phyloP scores from a whole-genome alignment of 2,113 vertebrate species.

The Gadus chalcogrammus region DNA sequence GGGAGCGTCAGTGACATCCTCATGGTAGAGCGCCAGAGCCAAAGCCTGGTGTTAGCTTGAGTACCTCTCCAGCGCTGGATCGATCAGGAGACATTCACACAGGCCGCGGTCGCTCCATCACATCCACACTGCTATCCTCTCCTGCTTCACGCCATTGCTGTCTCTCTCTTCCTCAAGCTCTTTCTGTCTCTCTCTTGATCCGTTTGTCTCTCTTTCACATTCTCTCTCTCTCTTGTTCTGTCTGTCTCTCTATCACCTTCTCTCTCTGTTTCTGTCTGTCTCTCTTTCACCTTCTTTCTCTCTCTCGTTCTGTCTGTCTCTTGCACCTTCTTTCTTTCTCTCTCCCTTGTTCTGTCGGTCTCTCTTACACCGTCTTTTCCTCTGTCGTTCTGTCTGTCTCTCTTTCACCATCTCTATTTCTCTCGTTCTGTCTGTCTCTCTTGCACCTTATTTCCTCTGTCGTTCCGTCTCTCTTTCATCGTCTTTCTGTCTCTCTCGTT shows the following conservation, averaged over 20 bases:
- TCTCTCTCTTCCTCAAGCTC: not conserved
- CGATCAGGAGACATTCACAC: slow-evolving; percentile 53
- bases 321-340: not conserved
- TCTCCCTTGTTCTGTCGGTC: no score
- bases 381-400: no score
- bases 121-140: slow-evolving; percentile 27
- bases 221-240: no score
- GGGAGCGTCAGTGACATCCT: slow-evolving; percentile 11
- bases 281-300: not conserved
- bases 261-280: no score
- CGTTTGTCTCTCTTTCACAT: no score
- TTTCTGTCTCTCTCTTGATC: not conserved
- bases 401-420: no score
- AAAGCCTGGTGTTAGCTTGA: slow-evolving; percentile 50
- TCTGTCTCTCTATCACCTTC: no score
- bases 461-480: not conserved
- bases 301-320: no score
- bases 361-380: no score
- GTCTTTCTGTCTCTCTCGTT: no score
- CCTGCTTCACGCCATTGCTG: not conserved
- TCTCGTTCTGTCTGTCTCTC: no score
- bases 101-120: slow-evolving; percentile 48
- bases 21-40: slow-evolving; percentile 21
- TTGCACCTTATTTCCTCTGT: no score
- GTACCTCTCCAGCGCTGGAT: slow-evolving; percentile 51